Evolutionary conservation across 2,888 invertebrate species (phyloP).

Genomic region (Pyrrhosoma nymphula): DNA sequence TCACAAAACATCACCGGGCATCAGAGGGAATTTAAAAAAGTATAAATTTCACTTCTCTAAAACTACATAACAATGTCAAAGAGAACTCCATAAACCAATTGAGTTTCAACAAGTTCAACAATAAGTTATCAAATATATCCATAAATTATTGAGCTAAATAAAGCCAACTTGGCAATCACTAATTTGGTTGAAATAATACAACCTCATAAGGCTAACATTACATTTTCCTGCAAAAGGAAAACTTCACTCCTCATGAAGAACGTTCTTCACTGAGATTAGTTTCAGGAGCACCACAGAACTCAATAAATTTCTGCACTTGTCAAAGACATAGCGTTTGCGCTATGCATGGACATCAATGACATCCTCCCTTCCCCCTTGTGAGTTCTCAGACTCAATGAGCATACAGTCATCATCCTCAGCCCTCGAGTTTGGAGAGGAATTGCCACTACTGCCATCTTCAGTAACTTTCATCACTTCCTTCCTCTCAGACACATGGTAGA

Average conservation of each 20-base stretch:
- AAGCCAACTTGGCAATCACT: not conserved
- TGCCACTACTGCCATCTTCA: slow-evolving; percentile 37
- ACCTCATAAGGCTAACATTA: not conserved
- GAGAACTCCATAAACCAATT: not conserved
- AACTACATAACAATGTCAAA: not conserved
- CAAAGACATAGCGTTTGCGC: not conserved
- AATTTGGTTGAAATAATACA: not conserved
- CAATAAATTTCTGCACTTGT: not conserved
- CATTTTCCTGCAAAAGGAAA: not conserved
- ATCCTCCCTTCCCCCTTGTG: slow-evolving; percentile 1
- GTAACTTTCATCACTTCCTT: slow-evolving; percentile 57
- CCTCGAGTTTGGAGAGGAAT: slow-evolving; percentile 34
- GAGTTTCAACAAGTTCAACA: not conserved
- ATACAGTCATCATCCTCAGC: slow-evolving; percentile 45
- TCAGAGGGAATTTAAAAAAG: too few species aligned
- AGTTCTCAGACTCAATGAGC: slow-evolving; percentile 1
- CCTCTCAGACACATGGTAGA: slow-evolving; percentile 78
- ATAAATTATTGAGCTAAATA: not conserved
- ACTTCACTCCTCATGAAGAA: not conserved
- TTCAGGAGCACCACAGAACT: not conserved
- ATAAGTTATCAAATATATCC: not conserved
- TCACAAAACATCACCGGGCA: too few species aligned
- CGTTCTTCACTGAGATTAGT: too few species aligned
- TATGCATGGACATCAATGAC: not conserved
- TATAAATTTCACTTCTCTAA: not conserved